Conservation (phyloP, 35 echinoderm and acorn worm species). For the Ptychodera flava region DNA sequence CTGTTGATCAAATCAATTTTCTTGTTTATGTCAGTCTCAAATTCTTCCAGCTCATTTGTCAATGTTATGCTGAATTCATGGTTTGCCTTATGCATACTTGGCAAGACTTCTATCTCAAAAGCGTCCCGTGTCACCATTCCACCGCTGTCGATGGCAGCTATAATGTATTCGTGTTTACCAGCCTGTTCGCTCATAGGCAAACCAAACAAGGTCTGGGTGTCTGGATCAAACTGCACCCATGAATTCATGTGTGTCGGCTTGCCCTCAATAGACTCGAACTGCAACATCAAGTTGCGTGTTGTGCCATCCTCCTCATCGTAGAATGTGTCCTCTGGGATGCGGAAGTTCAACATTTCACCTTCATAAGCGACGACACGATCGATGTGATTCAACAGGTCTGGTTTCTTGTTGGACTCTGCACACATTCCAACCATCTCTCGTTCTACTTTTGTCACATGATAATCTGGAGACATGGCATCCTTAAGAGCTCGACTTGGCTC, state of each 20-base stretch:
- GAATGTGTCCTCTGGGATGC: not conserved
- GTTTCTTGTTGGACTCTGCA: slow-evolving; percentile 8
- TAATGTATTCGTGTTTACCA: slow-evolving; percentile 24
- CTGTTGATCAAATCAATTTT: slow-evolving; percentile 74
- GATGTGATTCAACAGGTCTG: not conserved
- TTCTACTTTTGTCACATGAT: slow-evolving; percentile 68
- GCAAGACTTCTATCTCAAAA: slow-evolving; percentile 62
- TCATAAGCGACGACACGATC: not conserved
- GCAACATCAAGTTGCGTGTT: not conserved
- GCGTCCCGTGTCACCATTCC: slow-evolving; percentile 23
- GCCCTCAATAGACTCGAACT: not conserved
- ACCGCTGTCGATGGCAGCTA: slow-evolving; percentile 63
- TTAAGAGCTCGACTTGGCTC: slow-evolving; percentile 59
- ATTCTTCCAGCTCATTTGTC: slow-evolving; percentile 86
- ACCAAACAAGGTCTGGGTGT: slow-evolving; percentile 56
- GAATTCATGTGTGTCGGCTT: not conserved
- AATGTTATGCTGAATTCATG: slow-evolving; percentile 34
- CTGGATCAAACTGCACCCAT: slow-evolving; percentile 67
- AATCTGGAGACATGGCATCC: slow-evolving; percentile 74
- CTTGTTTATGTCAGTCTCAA: slow-evolving; percentile 53
- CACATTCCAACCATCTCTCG: slow-evolving; percentile 57
- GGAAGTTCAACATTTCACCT: not conserved
- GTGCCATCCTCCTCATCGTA: not conserved
- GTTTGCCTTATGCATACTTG: not conserved
- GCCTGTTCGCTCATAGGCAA: slow-evolving; percentile 22